A percentile compares a stretch with the other conserved stretches of the same genome.
Evolutionary conservation across 2,113 vertebrate species (phyloP).

Genomic region (Xenotilapia caudafasciata): DNA sequence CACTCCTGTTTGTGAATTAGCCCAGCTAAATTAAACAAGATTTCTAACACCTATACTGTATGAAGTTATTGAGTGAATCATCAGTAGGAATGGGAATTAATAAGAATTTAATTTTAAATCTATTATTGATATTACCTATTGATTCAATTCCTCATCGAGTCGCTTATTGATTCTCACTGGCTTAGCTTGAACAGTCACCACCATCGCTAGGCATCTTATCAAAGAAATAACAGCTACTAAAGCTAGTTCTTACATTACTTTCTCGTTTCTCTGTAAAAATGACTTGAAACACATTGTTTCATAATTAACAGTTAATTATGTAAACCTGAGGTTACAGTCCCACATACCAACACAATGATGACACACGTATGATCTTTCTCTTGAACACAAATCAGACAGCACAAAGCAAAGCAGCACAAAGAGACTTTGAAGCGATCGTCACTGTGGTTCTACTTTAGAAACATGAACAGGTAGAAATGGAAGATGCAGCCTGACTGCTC

Average conservation of each 20-base stretch:
- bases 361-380: not conserved
- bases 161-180: not conserved
- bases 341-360: not conserved
- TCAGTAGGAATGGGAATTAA: not conserved
- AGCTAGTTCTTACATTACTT: not conserved
- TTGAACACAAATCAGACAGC: not conserved
- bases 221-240: not conserved
- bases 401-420: not conserved
- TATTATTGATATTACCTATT: not conserved
- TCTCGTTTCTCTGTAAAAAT: accelerated
- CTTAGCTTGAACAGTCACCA: not conserved
- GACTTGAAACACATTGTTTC: not conserved
- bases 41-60: not conserved
- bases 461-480: not conserved
- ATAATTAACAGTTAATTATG: not conserved
- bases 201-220: not conserved
- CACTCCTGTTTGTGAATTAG: not conserved
- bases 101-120: not conserved
- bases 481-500: not conserved
- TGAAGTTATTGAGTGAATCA: not conserved
- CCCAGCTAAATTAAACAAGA: not conserved
- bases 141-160: not conserved
- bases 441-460: not conserved
- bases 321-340: not conserved
- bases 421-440: not conserved